Conservation (phyloP, 2,797 vertebrate species). For the Platyrinchus mystaceus region DNA sequence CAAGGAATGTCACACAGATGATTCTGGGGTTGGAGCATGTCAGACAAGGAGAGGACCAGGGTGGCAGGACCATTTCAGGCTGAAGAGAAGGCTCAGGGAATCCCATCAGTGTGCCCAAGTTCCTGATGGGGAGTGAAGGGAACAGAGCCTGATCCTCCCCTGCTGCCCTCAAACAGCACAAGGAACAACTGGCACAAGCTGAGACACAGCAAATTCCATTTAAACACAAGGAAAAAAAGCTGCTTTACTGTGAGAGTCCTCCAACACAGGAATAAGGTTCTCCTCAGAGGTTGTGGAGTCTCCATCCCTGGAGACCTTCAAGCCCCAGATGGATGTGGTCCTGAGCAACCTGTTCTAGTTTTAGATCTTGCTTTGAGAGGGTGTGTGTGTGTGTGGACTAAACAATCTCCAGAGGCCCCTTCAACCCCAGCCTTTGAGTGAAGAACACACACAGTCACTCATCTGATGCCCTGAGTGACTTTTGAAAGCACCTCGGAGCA, state of each 20-base stretch:
- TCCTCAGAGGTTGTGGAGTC: not conserved
- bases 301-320: not conserved
- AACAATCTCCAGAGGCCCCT: not conserved
- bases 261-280: not conserved
- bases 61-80: not conserved
- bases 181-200: not conserved
- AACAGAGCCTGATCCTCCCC: not conserved
- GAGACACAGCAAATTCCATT: not conserved
- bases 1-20: not conserved
- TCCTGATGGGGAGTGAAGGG: no score
- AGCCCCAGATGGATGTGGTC: rapidly evolving
- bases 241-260: no score
- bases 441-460: not conserved
- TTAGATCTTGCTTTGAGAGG: not conserved
- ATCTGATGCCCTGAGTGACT: rapidly evolving
- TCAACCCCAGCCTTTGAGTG: not conserved
- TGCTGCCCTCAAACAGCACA: not conserved
- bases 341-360: not conserved
- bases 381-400: rapidly evolving
- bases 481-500: not conserved
- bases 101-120: no score
- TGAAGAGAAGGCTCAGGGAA: not conserved
- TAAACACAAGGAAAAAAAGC: no score
- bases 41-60: not conserved
- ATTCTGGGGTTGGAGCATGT: not conserved